Evolutionary conservation across 2,888 invertebrate species (phyloP), one percentile per base, ranked within the genome.

Genomic region (Urechis unicinctus): DNA sequence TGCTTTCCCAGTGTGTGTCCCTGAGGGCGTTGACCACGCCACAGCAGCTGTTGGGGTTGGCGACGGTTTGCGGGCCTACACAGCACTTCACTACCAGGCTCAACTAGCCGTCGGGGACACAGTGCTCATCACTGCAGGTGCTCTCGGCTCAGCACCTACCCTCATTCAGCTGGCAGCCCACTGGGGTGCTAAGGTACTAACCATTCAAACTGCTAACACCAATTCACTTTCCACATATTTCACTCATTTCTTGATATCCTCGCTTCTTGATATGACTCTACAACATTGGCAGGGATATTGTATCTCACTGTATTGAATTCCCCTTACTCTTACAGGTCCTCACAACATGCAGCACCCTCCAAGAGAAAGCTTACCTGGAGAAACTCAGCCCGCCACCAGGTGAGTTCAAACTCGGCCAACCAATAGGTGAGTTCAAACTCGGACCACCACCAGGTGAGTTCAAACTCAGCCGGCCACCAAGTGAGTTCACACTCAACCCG

Each of bases 101-200:
- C 69, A 71, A 25, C 62, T 81, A 41, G 72, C 72, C 58, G 70
- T 74, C 17, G 79, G 79, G 4, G 79, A 80, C 60, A 74, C 77
- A 51, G 74, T 80, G 1, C 68, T 81, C 22, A 67, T 81, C 6
- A 62, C 80, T 41, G 77, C 80, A 68, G 81, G 79, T 5, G 80
- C 79, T 1, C 71, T 78, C 6, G 68, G 78, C 22, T 77, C 74
- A 60, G 79, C 80, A n/a, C 73, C 71, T 57, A 60, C 77, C 2
- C 72, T 72, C 36, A 68, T 80, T 21, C 81, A 81, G 65, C 62
- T 80, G 47, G 79, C 79, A 2, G 70, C 72, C 51, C 72, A 72
- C 29, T 80, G 79, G 78, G 80, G 80, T 29, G 80, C 80, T 2
- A 79, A 78, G 71, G n/a, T n/a, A n/a, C n/a, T n/a, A n/a, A n/a